phyloP scores from a whole-genome alignment of 2,113 vertebrate genomes.

The Neofelis nebulosa region DNA sequence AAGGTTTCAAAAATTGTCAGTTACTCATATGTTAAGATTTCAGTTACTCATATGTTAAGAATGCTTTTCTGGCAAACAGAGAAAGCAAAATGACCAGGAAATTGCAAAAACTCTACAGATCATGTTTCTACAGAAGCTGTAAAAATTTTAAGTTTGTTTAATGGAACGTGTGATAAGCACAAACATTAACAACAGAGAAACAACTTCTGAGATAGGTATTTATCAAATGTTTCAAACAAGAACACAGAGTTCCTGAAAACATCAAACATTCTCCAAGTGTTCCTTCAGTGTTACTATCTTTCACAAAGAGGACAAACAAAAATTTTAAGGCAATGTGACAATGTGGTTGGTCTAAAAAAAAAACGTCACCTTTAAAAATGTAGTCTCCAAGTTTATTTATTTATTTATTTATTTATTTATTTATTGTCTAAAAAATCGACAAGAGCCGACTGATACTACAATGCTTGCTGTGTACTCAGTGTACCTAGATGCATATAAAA shows the following conservation, averaged over 20 bases:
- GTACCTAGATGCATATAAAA: not conserved
- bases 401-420: too few relatives aligned
- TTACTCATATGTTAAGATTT: not conserved
- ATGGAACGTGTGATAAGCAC: not conserved
- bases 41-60: not conserved
- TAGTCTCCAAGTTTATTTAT: not conserved
- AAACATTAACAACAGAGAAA: constrained; percentile 32
- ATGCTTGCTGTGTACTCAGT: not conserved
- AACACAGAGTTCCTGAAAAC: not conserved
- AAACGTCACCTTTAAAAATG: not conserved
- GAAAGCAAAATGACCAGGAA: constrained; percentile 34
- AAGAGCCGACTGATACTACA: not conserved
- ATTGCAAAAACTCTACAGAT: not conserved
- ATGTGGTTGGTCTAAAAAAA: constrained; percentile 32
- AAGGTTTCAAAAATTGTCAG: not conserved
- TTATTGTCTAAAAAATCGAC: too few relatives aligned
- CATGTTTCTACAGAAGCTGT: not conserved
- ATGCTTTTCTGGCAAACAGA: not conserved
- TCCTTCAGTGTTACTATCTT: constrained; percentile 12
- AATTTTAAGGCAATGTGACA: not conserved
- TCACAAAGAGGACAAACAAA: constrained; percentile 38
- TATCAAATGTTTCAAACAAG: constrained; percentile 43
- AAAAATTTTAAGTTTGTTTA: not conserved
- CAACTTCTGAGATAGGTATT: not conserved
- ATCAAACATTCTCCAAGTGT: constrained; percentile 30